phyloP scores from a whole-genome alignment of 2,113 vertebrate species.

The Osmerus eperlanus region DNA sequence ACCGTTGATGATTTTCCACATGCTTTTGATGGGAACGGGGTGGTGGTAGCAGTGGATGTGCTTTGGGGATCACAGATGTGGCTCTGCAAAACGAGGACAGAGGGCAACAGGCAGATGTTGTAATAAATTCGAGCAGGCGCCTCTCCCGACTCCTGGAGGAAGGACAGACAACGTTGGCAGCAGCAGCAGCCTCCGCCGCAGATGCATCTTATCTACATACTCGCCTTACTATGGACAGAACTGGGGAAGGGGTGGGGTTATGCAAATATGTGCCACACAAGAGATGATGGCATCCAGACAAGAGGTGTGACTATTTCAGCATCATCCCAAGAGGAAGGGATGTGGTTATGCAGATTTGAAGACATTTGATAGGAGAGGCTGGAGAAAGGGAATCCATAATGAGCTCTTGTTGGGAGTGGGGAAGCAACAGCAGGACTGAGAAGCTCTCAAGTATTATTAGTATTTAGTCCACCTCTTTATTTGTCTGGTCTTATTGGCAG shows the following conservation, averaged over 20 bases:
- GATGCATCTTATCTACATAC: conserved; percentile 40
- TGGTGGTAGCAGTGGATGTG: background rate
- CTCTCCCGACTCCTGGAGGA: conserved; percentile 21
- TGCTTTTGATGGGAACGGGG: no score
- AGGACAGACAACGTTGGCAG: conserved; percentile 5
- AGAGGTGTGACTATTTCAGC: conserved; percentile 39
- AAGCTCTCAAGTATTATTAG: conserved; percentile 10
- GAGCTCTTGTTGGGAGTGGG: conserved; percentile 24
- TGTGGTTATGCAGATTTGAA: conserved; percentile 13
- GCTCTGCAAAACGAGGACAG: conserved; percentile 31
- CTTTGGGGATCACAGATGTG: conserved; percentile 13
- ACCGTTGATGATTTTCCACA: background rate
- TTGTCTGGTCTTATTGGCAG: background rate
- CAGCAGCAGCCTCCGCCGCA: background rate
- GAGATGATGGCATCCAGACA: conserved; percentile 9
- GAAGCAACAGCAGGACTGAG: conserved; percentile 31
- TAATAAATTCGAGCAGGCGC: conserved; percentile 8
- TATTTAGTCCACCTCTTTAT: conserved; percentile 19
- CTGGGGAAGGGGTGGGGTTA: conserved; percentile 33
- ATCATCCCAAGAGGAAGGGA: background rate
- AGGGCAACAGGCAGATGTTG: conserved; percentile 37
- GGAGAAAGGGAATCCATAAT: conserved; percentile 44
- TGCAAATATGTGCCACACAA: conserved; percentile 14
- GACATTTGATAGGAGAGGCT: conserved; percentile 27
- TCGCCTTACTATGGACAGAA: conserved; percentile 32